Conservation (phyloP, 2,888 invertebrate genomes). For the Pollenia griseotomentosa region DNA sequence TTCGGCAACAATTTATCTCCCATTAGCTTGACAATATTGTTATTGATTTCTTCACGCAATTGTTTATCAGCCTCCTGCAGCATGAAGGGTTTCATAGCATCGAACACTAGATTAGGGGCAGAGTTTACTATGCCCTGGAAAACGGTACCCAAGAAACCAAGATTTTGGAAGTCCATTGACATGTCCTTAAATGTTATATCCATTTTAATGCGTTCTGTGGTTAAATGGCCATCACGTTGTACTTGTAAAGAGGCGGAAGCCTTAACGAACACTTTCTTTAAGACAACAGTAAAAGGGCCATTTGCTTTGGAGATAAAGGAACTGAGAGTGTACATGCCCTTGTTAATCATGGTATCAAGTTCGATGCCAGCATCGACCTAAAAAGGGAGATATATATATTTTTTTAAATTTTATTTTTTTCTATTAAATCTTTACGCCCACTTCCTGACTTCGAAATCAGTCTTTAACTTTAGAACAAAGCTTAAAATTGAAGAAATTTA, state of each 20-base stretch:
- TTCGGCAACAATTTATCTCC: conserved; percentile 91
- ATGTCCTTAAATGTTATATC: conserved; percentile 91
- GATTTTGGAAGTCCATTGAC: conserved; percentile 92
- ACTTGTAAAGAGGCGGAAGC: conserved; percentile 90
- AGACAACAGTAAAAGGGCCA: conserved; percentile 91
- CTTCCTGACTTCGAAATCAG: too few species aligned
- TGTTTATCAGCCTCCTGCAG: conserved; percentile 91
- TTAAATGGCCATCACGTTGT: conserved; percentile 89
- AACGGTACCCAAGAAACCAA: conserved; percentile 89
- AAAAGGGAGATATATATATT: conserved; percentile 67
- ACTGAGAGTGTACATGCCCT: conserved; percentile 90
- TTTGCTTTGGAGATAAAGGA: conserved; percentile 89
- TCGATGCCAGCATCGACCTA: conserved; percentile 90
- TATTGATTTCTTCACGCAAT: conserved; percentile 90
- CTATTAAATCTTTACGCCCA: too few species aligned
- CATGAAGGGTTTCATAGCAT: conserved; percentile 94
- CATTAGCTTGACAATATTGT: conserved; percentile 88
- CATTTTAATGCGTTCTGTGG: conserved; percentile 91
- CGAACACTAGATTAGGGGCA: conserved; percentile 92
- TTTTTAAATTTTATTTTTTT: too few species aligned
- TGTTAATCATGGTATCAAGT: conserved; percentile 89
- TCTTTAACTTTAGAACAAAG: neutral
- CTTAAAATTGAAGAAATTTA: neutral
- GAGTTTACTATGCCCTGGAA: conserved; percentile 92
- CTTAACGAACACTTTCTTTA: conserved; percentile 89